Evolutionary conservation across 2,113 vertebrate species (phyloP), one percentile per base, ranked within the genome.

Genomic region (Rhea pennata): DNA sequence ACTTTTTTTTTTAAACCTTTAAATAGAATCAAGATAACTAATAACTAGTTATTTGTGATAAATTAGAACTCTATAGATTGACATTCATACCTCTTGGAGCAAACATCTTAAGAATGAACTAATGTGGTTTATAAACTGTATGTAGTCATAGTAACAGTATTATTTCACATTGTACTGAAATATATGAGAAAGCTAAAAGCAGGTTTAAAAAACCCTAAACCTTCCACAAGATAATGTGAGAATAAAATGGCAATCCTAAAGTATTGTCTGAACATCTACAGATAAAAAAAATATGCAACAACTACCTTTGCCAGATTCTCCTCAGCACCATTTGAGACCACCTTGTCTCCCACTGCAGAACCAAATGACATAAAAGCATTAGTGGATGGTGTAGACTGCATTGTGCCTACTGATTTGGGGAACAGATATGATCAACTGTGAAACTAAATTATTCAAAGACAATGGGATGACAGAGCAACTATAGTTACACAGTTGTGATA

Each of bases 221-320:
- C 14, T 61, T 29, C 46, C 73, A 88, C 27, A 78, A 72, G 77
- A 2, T 59, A 85, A 14, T 36, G 73, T 22, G 31, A 72, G 31
- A 95, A 90, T 71, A 8, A 74, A 59, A 6, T 5, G 15, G 22
- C 84, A 84, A 78, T 78, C 1, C 19, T 58, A 33, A 67, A 42
- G 24, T 19, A 69, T 4, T 8, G 26, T 56, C 10, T 76, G 46
- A 90, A 64, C 27, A 53, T 81, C 27, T 22, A 86, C 26, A 64
- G 39, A 51, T 36, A 50, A 71, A n/a, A 40, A 27, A 54, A 84
- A 83, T 24, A 65, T 67, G 46, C 26, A 92, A 59, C 7, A 17
- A 56, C 27, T 97, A 97, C 97, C 95, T 97, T 80, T 84, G 40
- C 39, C 70, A 27, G 15, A 3, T 1, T 69, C 62, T 95, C 62